phyloP scores from a whole-genome alignment of 1,140 invertebrate genomes.

The Pseudomyrmex dendroicus region DNA sequence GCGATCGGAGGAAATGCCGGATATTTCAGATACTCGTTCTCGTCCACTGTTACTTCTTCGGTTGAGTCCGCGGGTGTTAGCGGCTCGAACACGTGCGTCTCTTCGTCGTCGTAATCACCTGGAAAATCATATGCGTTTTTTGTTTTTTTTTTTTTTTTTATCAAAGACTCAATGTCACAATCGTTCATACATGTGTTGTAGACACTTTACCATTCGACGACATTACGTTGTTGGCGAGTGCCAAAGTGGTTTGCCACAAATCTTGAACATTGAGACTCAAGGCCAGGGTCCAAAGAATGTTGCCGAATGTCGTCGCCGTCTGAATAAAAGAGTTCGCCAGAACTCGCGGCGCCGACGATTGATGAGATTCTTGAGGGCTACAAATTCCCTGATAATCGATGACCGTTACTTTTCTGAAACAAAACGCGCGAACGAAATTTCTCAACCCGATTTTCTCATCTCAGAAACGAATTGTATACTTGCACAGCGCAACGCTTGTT shows the following conservation, averaged over 20 bases:
- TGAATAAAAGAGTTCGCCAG: conserved; percentile 80
- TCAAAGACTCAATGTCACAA: background rate
- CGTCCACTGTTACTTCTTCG: conserved; percentile 74
- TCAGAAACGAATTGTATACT: too few species aligned
- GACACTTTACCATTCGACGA: conserved; percentile 45
- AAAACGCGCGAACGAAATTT: background rate
- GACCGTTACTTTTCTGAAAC: conserved; percentile 89
- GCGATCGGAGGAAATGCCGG: conserved; percentile 67
- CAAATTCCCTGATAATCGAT: conserved; percentile 96
- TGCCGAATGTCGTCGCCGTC: conserved; percentile 71
- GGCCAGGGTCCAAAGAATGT: conserved; percentile 80
- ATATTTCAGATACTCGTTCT: conserved; percentile 68
- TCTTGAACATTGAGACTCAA: conserved; percentile 81
- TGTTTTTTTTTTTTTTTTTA: background rate
- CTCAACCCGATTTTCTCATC: too few species aligned
- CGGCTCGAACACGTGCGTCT: conserved; percentile 38
- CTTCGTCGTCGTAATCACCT: conserved; percentile 49
- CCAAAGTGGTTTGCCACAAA: conserved; percentile 79
- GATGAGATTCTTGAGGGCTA: conserved; percentile 90
- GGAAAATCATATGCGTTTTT: background rate
- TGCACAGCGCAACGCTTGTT: too few species aligned
- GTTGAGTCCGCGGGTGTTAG: conserved; percentile 68
- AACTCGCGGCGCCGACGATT: conserved; percentile 87
- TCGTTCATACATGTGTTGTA: background rate
- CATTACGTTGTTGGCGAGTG: conserved; percentile 76